Evolutionary conservation across 2,797 vertebrate genomes (phyloP), one percentile per base, ranked within the genome.

Genomic region (Tiaroga cobitis): DNA sequence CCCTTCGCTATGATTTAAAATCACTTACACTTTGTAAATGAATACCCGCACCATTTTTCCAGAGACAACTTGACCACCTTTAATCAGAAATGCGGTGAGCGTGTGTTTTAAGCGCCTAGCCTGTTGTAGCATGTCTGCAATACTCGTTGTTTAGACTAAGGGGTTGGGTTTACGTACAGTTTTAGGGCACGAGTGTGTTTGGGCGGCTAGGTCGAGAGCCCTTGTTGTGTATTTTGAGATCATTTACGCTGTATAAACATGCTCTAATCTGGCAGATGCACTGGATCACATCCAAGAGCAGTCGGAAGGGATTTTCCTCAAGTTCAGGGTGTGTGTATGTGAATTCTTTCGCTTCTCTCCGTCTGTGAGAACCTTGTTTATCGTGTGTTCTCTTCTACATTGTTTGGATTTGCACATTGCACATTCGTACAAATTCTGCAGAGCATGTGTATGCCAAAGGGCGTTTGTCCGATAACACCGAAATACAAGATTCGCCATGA

Each of bases 181-280:
- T 89, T 89, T 61, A 65, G 56, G 81, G 82, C 83, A 87, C 61
- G 8, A 90, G 85, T 92, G 85, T 92, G 88, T 92, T 91, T 93
- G 88, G 86, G 90, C 89, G 90, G 85, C 70, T 88, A 77, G 72
- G 69, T 90, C 78, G 83, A 90, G 82, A 87, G 88, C 61, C 87
- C 87, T 90, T 91, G 81, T 93, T 94, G 91, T 93, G 90, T 94
- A 91, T 93, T 92, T 93, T 89, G 89, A 89, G 86, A 10, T 82
- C 83, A 90, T 92, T 92, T 90, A 91, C 88, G 46, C 86, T 92
- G 88, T 93, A 88, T 93, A 94, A 94, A 93, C 92, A 94, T 65
- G 6, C 34, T 82, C 86, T 91, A 90, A 88, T 91, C 77, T 84
- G 89, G 88, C 91, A 92, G 91, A 92, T 93, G 91, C 88, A 73